Conservation (phyloP, 2,888 invertebrate species). For the Agrochola circellaris region DNA sequence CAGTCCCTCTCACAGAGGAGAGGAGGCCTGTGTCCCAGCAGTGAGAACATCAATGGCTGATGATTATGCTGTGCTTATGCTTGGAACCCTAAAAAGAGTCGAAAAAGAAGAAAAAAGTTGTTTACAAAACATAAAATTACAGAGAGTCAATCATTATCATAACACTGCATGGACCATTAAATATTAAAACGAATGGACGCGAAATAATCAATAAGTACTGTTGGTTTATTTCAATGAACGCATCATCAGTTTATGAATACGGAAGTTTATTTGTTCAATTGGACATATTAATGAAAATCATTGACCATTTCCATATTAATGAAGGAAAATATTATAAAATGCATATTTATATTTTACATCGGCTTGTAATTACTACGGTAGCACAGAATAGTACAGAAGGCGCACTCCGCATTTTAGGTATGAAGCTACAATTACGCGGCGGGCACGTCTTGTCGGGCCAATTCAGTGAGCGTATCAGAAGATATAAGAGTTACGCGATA, state of each 20-base stretch:
- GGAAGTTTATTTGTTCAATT: slow-evolving; percentile 12
- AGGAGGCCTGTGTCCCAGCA: too few species aligned
- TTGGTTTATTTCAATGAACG: slow-evolving; percentile 24
- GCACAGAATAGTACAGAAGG: too few species aligned
- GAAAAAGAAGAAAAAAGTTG: too few species aligned
- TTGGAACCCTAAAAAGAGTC: neutral
- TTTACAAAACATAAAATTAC: neutral
- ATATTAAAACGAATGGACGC: slow-evolving; percentile 2
- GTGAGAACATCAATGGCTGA: too few species aligned
- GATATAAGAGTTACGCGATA: too few species aligned
- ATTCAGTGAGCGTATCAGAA: too few species aligned
- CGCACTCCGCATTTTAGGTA: too few species aligned
- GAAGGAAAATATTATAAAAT: slow-evolving; percentile 7
- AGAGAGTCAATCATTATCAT: neutral
- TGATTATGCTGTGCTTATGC: too few species aligned
- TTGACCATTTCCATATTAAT: slow-evolving; percentile 31
- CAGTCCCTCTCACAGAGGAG: too few species aligned
- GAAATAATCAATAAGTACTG: slow-evolving; percentile 19
- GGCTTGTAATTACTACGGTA: neutral
- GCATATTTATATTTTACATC: neutral
- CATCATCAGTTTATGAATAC: slow-evolving; percentile 12
- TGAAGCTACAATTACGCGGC: too few species aligned
- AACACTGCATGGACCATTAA: neutral
- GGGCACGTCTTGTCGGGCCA: too few species aligned
- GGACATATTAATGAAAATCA: slow-evolving; percentile 27